A percentile compares a stretch with the other conserved stretches of the same genome.
Conservation (phyloP, 2,888 invertebrate genomes). For the Ochlodes sylvanus region DNA sequence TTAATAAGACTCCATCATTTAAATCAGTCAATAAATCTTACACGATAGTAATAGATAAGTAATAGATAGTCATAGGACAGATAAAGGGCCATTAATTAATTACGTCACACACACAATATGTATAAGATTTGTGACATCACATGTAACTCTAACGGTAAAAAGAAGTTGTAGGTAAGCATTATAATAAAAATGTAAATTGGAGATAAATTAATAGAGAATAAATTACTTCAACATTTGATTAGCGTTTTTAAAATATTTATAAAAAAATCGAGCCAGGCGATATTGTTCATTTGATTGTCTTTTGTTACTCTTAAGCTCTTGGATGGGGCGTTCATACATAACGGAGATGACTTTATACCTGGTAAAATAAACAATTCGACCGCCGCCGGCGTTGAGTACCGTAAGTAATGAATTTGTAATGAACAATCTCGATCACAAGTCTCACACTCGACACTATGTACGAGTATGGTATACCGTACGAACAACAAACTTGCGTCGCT, state of each 20-base stretch:
- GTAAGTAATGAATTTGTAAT: constrained; percentile 34
- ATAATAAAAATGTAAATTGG: too few relatives aligned
- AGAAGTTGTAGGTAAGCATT: too few relatives aligned
- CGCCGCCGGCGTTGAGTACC: constrained; percentile 16
- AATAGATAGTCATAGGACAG: too few relatives aligned
- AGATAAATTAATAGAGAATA: too few relatives aligned
- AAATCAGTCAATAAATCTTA: too few relatives aligned
- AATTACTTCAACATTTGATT: too few relatives aligned
- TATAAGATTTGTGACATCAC: too few relatives aligned
- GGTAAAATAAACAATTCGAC: constrained; percentile 35
- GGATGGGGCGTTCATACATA: neutral
- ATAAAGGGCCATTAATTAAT: too few relatives aligned
- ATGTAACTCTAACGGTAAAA: too few relatives aligned
- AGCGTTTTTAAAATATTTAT: too few relatives aligned
- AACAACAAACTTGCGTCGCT: constrained; percentile 16
- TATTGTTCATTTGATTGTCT: constrained; percentile 54
- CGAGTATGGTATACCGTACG: neutral
- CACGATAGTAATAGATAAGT: too few relatives aligned
- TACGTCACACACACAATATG: too few relatives aligned
- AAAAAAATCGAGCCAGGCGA: constrained; percentile 44
- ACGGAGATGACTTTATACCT: neutral
- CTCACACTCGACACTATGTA: neutral
- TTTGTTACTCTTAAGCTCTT: constrained; percentile 14
- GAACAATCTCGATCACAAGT: constrained; percentile 30
- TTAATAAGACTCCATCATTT: neutral